A percentile compares a stretch with the other conserved stretches of the same genome.
Evolutionary conservation across 2,113 vertebrate species (phyloP).

Genomic region (Rhipidura dahli): DNA sequence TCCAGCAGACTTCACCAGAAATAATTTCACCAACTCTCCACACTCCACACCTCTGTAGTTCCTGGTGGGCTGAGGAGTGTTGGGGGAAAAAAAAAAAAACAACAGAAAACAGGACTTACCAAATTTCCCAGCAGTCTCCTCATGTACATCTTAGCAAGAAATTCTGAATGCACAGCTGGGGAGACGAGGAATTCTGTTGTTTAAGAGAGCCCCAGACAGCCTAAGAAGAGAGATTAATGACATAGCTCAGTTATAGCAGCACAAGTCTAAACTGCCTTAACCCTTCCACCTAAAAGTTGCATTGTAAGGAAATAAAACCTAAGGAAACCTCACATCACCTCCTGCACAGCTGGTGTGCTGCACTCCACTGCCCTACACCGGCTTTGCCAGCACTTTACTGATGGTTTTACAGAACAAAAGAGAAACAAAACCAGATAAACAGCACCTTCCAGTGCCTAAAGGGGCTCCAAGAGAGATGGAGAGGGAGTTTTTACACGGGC

Average conservation of each 20-base stretch:
- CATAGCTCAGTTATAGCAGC: background rate
- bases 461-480: background rate
- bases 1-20: background rate
- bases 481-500: background rate
- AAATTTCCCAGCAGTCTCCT: background rate
- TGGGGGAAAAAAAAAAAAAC: background rate
- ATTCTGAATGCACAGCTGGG: background rate
- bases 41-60: background rate
- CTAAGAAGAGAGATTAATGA: background rate
- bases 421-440: rapidly evolving
- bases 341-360: background rate
- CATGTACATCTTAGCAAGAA: background rate
- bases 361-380: background rate
- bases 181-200: background rate
- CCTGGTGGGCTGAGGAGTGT: background rate
- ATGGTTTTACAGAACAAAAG: background rate
- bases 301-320: background rate
- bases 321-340: background rate
- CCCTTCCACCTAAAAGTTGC: background rate
- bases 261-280: background rate
- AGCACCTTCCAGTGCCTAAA: rapidly evolving
- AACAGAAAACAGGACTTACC: background rate
- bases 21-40: background rate
- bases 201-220: background rate
- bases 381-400: background rate